Base-by-base conservation (phyloP, 1,140 invertebrate species). In the Diprion similis region DNA sequence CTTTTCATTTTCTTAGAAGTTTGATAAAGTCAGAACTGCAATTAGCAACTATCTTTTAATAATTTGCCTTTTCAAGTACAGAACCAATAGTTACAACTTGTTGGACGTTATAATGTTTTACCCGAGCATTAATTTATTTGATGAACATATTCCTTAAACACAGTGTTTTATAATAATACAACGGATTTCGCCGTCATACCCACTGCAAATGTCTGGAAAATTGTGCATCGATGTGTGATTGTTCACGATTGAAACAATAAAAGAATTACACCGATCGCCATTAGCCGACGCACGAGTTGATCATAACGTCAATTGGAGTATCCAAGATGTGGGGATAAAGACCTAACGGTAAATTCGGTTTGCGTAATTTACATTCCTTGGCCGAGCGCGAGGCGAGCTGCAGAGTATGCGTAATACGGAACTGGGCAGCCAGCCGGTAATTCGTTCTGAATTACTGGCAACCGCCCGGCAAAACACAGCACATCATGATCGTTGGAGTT, bases 311-410 rank as follows among this genome's bases (percentile, higher is more conserved):
- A 59, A 59, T 17, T 59, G 51, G 51, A 59, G 11, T 59, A 8
- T 59, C 51, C n/a, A 6, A 59, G 9, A 4, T 17, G 51, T 15
- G 51, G 3, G 51, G n/a, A 59, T 59, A 59, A 59, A 59, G 51
- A 59, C 6, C 11, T 68, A 68, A 68, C 66, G 66, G 66, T 68
- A 68, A n/a, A 68, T 18, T 68, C 4, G 18, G 18, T 68, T 68
- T 68, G 37, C 66, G 66, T 45, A 68, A 68, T 68, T 68, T 68
- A 68, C 66, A 68, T 68, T 68, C 66, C 66, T 59, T 19, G 37
- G 37, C 15, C 11, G 11, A 68, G 66, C 66, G 4, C 15, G 37
- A 18, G 66, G 10, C 18, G 17, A 68, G 37, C 17, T 45, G 17
- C 17, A 17, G 13, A 15, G 17, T 15, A 15, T 64, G 59, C 8